Base-by-base conservation (phyloP, 2,888 invertebrate species). In the Yponomeuta plumbellus region DNA sequence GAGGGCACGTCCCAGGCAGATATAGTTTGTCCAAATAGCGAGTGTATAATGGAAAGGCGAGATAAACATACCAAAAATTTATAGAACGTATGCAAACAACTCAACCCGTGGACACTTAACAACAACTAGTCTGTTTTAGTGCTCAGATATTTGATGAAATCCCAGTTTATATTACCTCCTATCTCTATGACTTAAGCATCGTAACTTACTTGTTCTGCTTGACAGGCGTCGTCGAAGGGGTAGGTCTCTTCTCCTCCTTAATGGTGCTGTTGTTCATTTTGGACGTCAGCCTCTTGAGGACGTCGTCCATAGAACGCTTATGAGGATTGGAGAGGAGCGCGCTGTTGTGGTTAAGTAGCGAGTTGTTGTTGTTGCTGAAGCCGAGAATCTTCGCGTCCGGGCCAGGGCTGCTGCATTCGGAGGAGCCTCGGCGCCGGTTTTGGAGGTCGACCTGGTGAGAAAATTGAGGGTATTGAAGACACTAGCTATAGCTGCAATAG, bases 221-320 rank as follows among this genome's bases (percentile, higher is more conserved):
- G 68, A 93, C 92, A 64, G 94, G 94, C 67, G 94, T 95, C 69
- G 94, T 94, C 39, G 94, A 93, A 56, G 94, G 94, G 71, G 94
- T 94, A 61, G 94, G 93, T 82, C 94, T 93, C 77, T 94, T 94
- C 80, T 95, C 94, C 75, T 95, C 93, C 70, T 94, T 94, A 70
- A 95, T 92, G 58, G 94, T 94, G 78, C 94, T 95, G 83, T 94
- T 95, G 82, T 95, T 94, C 94, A 96, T 96, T 88, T 97, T 97
- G 70, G 96, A 96, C 71, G 96, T 97, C 74, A 96, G 92, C 83
- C 96, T 93, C 86, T 96, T 96, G 66, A 97, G 92, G 61, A 97
- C 97, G 91, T 97, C 97, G 91, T 97, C 97, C 97, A 97, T 97
- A 69, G 97, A 96, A 84, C 95, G 92, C 87, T 96, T 96, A 74